Percentiles rank a stretch among this genome's conserved stretches.
Evolutionary conservation across 92 coral and sea anemone genomes (phyloP).

Genomic region (Palythoa grandis): DNA sequence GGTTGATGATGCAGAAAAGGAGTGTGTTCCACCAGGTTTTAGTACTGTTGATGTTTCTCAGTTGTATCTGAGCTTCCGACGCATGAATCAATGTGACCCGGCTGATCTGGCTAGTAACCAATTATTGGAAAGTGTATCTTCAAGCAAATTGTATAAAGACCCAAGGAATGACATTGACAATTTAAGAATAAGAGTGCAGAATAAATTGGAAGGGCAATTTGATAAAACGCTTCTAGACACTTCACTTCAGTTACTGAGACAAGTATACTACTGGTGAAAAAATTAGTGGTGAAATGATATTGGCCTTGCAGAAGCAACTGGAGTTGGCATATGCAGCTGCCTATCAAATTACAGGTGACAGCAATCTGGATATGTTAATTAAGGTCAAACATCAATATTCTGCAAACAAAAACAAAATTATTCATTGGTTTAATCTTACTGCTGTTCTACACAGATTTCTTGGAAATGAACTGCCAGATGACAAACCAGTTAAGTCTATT

Average conservation of each 20-base stretch:
- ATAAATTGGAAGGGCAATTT: background rate
- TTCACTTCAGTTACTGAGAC: no score
- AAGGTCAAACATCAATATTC: no score
- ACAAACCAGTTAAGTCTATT: conserved; percentile 36
- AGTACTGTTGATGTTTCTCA: conserved; percentile 30
- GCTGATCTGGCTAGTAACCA: conserved; percentile 7
- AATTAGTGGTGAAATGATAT: no score
- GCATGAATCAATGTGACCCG: background rate
- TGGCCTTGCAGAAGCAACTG: no score
- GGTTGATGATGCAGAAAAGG: conserved; percentile 26
- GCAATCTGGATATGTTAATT: no score
- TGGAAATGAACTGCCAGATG: conserved; percentile 27
- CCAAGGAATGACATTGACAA: conserved; percentile 16
- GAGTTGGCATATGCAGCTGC: no score
- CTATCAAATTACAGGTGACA: no score
- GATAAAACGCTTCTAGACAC: no score
- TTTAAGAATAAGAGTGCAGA: conserved; percentile 5
- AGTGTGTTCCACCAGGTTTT: conserved; percentile 39
- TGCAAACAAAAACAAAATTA: no score
- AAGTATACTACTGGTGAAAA: no score
- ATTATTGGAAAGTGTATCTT: background rate
- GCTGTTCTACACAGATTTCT: no score
- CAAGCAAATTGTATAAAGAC: background rate
- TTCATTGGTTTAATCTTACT: no score
- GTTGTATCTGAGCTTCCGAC: conserved; percentile 13